These are phyloP conservation scores for Gobius niger DNA, from an alignment of 2,113 vertebrate species.

Conservation along the genomic window DNA sequence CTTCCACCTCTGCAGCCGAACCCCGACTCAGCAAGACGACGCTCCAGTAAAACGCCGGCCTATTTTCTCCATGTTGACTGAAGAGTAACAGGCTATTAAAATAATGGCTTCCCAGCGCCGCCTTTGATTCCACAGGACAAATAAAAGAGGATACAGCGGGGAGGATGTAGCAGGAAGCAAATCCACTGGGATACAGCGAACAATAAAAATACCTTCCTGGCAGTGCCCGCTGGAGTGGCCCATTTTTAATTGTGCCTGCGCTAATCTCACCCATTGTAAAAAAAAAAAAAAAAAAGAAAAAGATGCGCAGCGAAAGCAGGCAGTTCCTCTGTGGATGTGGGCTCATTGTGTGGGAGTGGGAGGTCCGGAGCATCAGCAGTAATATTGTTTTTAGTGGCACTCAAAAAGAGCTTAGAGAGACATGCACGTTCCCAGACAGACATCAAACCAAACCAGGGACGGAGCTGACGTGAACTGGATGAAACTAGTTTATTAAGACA, in stretches of 20 bases:
- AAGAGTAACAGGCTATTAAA: conserved; percentile 12
- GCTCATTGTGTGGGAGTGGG: conserved; percentile 66
- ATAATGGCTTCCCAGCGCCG: conserved; percentile 22
- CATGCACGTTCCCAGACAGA: conserved; percentile 28
- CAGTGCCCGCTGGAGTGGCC: conserved; percentile 57
- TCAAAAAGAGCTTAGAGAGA: conserved; percentile 57
- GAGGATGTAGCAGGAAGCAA: conserved; percentile 46
- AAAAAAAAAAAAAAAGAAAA: background rate
- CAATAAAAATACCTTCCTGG: conserved; percentile 69
- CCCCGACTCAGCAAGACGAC: conserved; percentile 22
- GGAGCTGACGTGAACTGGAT: conserved; percentile 39
- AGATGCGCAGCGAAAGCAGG: conserved; percentile 54
- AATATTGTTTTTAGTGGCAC: conserved; percentile 66
- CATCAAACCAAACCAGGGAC: conserved; percentile 40
- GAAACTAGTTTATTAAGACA: conserved; percentile 21
- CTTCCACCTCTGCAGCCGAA: background rate
- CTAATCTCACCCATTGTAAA: conserved; percentile 62
- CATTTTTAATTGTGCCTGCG: conserved; percentile 66
- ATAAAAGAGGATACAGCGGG: conserved; percentile 33
- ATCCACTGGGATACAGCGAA: conserved; percentile 65
- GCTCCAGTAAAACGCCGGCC: conserved; percentile 22
- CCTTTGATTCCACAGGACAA: conserved; percentile 27
- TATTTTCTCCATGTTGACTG: conserved; percentile 9
- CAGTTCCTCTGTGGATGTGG: conserved; percentile 60
- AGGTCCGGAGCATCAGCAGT: conserved; percentile 63